These are phyloP conservation scores for Vanessa cardui DNA, from an alignment of 2,888 invertebrate genomes.

Conservation along the genomic window DNA sequence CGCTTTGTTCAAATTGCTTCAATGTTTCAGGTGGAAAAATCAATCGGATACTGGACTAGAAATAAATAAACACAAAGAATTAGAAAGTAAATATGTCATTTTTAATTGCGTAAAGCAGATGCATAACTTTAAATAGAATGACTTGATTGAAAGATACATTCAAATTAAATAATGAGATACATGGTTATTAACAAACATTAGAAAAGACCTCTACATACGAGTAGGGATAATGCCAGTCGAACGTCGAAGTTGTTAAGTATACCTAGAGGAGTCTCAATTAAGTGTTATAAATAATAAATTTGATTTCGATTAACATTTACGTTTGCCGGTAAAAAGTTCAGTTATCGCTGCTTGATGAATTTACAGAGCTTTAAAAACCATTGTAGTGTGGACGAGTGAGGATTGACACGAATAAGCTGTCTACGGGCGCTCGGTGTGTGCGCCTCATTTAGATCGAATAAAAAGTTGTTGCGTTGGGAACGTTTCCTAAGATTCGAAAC, in stretches of 20 bases:
- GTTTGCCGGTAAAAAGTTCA: slow-evolving; percentile 8
- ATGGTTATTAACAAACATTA: background rate
- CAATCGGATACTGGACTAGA: too few species aligned
- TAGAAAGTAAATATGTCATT: too few species aligned
- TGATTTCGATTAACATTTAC: slow-evolving; percentile 4
- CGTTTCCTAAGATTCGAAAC: too few species aligned
- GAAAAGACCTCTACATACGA: background rate
- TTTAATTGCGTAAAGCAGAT: background rate
- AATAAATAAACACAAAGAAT: too few species aligned
- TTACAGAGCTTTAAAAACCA: slow-evolving; percentile 5
- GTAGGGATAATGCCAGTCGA: background rate
- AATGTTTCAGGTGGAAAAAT: too few species aligned
- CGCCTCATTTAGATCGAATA: too few species aligned
- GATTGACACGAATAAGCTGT: background rate
- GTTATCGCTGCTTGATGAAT: slow-evolving; percentile 15
- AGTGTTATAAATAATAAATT: slow-evolving; percentile 11
- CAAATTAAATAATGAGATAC: background rate
- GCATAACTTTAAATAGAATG: background rate
- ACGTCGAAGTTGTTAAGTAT: background rate
- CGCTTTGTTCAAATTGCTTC: too few species aligned
- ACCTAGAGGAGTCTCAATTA: slow-evolving; percentile 6
- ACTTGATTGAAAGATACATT: background rate
- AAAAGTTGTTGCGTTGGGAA: too few species aligned
- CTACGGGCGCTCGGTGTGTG: too few species aligned
- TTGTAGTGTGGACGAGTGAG: slow-evolving; percentile 13